These are phyloP conservation scores for Drosophila stalkeri DNA, from an alignment of 2,888 invertebrate genomes.

Conservation along the genomic window DNA sequence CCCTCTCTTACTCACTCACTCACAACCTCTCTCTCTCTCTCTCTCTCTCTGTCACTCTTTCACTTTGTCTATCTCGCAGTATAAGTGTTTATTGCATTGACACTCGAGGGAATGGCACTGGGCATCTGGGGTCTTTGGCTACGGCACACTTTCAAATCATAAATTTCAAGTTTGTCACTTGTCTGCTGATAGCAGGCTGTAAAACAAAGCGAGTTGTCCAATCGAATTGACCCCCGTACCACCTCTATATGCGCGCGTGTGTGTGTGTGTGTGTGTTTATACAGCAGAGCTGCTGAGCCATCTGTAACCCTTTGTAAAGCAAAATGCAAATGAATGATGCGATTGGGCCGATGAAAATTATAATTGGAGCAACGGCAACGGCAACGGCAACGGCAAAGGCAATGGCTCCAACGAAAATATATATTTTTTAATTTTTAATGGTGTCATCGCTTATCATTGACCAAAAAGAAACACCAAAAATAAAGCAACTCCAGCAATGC, in stretches of 20 bases:
- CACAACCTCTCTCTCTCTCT: constrained; percentile 3
- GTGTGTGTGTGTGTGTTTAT: not conserved
- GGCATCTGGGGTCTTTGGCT: constrained; percentile 29
- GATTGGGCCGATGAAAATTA: constrained; percentile 68
- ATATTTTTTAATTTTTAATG: constrained; percentile 75
- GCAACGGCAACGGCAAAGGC: constrained; percentile 28
- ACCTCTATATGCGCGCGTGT: not conserved
- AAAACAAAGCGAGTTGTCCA: constrained; percentile 55
- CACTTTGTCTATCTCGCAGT: not conserved
- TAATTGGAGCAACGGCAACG: constrained; percentile 67
- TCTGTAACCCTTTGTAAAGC: constrained; percentile 29
- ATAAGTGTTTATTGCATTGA: constrained; percentile 79
- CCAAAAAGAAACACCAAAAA: constrained; percentile 43
- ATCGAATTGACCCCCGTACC: constrained; percentile 13
- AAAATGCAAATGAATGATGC: constrained; percentile 75
- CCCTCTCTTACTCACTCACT: constrained; percentile 11
- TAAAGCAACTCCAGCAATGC: constrained; percentile 46
- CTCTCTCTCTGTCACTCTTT: constrained; percentile 1
- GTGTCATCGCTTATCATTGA: constrained; percentile 75
- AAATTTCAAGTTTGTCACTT: constrained; percentile 79
- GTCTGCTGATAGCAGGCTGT: constrained; percentile 62
- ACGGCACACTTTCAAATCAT: constrained; percentile 78
- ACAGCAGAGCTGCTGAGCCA: constrained; percentile 3
- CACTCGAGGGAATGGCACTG: constrained; percentile 55
- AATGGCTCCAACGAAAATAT: constrained; percentile 26